Conservation (phyloP, 2,797 vertebrate species). For the Sebastes nivosus region DNA sequence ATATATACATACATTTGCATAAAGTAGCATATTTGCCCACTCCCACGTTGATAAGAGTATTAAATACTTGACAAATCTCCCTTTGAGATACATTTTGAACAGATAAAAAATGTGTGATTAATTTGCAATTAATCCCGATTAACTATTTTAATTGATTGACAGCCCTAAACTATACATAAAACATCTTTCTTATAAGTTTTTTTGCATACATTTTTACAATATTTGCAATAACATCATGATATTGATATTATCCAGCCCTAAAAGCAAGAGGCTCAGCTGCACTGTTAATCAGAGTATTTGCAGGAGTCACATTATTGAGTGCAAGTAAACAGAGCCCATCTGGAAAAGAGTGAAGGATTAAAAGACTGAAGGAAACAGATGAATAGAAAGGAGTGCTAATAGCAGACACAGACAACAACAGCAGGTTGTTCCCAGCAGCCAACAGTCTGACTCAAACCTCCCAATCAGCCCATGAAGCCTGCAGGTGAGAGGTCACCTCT, state of each 20-base stretch:
- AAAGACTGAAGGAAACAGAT: background rate
- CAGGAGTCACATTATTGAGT: background rate
- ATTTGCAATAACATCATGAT: background rate
- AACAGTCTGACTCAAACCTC: constrained; percentile 69
- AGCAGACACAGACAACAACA: constrained; percentile 6
- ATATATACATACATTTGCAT: no score
- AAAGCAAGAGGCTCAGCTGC: background rate
- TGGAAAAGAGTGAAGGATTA: background rate
- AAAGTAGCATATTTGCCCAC: no score
- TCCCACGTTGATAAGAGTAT: no score
- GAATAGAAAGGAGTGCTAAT: background rate
- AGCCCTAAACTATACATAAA: no score
- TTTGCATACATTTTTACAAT: background rate
- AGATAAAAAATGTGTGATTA: no score
- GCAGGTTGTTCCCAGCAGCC: constrained; percentile 20
- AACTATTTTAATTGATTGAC: no score
- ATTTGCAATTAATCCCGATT: no score
- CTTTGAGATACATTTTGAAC: no score
- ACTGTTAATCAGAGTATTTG: background rate
- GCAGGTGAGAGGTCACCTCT: constrained; percentile 61
- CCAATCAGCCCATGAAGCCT: constrained; percentile 57
- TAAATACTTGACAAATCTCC: no score
- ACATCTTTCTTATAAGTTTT: background rate
- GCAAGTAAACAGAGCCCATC: background rate
- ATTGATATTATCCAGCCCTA: background rate